Conservation (phyloP, 2,113 vertebrate species). For the Cairina moschata region DNA sequence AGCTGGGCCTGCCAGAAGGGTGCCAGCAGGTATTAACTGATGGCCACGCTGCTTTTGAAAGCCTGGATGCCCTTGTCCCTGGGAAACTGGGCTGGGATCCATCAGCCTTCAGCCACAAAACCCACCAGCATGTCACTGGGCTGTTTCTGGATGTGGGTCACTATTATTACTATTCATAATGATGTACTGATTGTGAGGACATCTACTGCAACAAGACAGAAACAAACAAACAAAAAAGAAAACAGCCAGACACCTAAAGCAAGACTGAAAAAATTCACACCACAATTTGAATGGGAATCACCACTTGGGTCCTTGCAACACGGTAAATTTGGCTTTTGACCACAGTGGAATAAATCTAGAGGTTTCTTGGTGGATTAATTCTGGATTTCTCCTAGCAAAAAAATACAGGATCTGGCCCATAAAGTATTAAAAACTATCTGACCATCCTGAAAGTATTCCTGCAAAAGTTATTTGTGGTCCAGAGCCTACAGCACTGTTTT, state of each 20-base stretch:
- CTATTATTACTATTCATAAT: not conserved
- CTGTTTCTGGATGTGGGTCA: not conserved
- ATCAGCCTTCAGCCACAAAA: not conserved
- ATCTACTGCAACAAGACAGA: not conserved
- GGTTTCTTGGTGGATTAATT: not conserved
- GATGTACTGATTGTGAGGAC: not conserved
- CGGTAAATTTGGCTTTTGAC: not conserved
- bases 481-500: not conserved
- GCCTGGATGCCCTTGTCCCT: not conserved
- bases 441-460: not conserved
- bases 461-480: not conserved
- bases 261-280: not conserved
- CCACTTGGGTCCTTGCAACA: not conserved
- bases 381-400: not conserved
- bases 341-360: not conserved
- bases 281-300: not conserved
- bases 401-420: not conserved
- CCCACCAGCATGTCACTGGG: rapidly evolving
- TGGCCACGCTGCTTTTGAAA: not conserved
- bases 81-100: not conserved
- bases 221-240: not conserved
- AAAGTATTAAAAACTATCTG: not conserved
- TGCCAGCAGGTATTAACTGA: not conserved
- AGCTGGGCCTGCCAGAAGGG: not conserved
- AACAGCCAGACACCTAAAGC: not conserved